Conservation (phyloP, 2,888 invertebrate genomes). For the Celastrina argiolus region DNA sequence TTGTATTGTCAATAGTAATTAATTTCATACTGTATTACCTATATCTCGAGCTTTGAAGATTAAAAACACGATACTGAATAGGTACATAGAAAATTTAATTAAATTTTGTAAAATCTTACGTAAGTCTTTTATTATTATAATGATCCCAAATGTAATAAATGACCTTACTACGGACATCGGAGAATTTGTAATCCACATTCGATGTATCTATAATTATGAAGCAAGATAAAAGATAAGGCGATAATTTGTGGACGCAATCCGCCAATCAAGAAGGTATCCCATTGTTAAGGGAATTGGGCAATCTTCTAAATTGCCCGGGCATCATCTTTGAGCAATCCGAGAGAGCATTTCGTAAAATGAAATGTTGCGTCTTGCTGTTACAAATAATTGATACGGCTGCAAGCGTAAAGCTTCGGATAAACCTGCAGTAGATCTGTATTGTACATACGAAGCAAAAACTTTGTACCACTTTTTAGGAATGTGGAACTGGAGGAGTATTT, state of each 20-base stretch:
- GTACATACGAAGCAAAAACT: too few relatives aligned
- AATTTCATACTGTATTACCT: too few relatives aligned
- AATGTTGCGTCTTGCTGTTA: neutral
- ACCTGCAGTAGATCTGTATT: too few relatives aligned
- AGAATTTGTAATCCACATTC: constrained; percentile 2
- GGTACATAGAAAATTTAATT: too few relatives aligned
- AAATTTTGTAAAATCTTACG: too few relatives aligned
- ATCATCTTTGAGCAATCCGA: constrained; percentile 28
- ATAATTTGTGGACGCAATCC: constrained; percentile 23
- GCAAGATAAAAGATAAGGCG: constrained; percentile 4
- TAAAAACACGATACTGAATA: too few relatives aligned
- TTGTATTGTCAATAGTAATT: too few relatives aligned
- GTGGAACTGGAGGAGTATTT: too few relatives aligned
- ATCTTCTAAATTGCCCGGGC: constrained; percentile 41
- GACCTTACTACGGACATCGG: neutral
- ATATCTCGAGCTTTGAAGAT: too few relatives aligned
- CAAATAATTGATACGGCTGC: neutral
- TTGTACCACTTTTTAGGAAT: too few relatives aligned
- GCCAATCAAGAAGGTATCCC: constrained; percentile 41
- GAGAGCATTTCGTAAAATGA: constrained; percentile 16
- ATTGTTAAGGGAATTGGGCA: constrained; percentile 43
- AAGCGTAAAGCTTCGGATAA: too few relatives aligned
- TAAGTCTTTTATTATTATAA: neutral
- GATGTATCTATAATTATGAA: constrained; percentile 9
- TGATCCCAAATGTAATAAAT: neutral